These are phyloP conservation scores for Philereme vetulata DNA, from an alignment of 2,888 invertebrate genomes.

Conservation along the genomic window DNA sequence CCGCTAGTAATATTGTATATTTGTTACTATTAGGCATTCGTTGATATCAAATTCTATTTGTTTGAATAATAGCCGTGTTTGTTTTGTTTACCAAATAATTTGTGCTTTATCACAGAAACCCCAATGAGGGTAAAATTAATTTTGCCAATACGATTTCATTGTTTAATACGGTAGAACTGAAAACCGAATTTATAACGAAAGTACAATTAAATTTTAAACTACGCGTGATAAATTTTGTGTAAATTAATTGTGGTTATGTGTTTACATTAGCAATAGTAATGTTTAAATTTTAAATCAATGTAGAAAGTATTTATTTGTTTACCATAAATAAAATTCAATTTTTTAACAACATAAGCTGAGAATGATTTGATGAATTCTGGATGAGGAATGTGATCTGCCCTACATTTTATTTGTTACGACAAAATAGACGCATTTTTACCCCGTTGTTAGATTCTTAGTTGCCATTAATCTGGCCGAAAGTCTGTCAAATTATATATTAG, in stretches of 20 bases:
- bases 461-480: too few species aligned
- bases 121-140: constrained; percentile 48
- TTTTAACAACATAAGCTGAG: too few species aligned
- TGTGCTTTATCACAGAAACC: constrained; percentile 37
- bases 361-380: too few species aligned
- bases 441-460: too few species aligned
- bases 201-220: constrained; percentile 16
- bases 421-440: too few species aligned
- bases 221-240: constrained; percentile 19
- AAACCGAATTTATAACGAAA: constrained; percentile 21
- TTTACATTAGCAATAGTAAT: constrained; percentile 4
- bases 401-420: too few species aligned
- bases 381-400: too few species aligned
- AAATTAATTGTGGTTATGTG: constrained; percentile 19
- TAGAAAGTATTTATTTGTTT: background rate
- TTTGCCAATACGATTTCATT: constrained; percentile 30
- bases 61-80: background rate
- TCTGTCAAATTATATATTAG: too few species aligned
- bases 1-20: too few species aligned
- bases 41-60: background rate
- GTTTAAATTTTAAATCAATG: background rate
- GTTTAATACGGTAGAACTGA: constrained; percentile 26
- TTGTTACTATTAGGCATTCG: too few species aligned
- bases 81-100: constrained; percentile 40
- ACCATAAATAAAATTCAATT: too few species aligned